Evolutionary conservation across 2,797 vertebrate species (phyloP).

Genomic region (Amblyraja radiata): DNA sequence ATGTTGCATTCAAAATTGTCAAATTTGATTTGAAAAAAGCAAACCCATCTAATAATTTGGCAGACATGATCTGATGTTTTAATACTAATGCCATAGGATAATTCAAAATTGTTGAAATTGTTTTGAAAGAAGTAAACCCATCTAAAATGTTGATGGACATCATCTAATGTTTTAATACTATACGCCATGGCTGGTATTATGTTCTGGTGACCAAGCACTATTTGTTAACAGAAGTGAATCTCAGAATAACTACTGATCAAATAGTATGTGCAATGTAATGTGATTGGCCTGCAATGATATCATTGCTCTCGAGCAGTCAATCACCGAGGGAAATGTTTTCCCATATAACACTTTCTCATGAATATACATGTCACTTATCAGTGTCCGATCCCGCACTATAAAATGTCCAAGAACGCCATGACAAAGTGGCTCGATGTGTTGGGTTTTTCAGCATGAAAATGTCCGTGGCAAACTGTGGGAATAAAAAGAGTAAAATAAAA

Average conservation of each 20-base stretch:
- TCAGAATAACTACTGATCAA: neutral
- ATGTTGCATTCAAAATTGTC: neutral
- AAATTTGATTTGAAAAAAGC: neutral
- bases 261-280: neutral
- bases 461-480: slow-evolving; percentile 51
- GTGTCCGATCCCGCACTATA: slow-evolving; percentile 48
- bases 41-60: neutral
- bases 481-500: slow-evolving; percentile 48
- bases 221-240: neutral
- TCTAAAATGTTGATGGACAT: neutral
- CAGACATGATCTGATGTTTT: neutral
- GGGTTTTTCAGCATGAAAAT: slow-evolving; percentile 44
- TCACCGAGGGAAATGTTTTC: neutral
- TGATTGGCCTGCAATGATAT: neutral
- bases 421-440: slow-evolving; percentile 36
- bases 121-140: neutral
- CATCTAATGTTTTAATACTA: neutral
- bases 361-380: slow-evolving; percentile 53
- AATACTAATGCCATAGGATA: neutral
- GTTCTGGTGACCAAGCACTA: neutral
- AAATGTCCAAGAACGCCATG: slow-evolving; percentile 49
- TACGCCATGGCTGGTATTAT: neutral
- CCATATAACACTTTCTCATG: slow-evolving; percentile 41
- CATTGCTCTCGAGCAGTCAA: neutral
- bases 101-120: too few relatives aligned